Conservation (phyloP, 92 coral and sea anemone genomes). For the Epizoanthus illoricatus region DNA sequence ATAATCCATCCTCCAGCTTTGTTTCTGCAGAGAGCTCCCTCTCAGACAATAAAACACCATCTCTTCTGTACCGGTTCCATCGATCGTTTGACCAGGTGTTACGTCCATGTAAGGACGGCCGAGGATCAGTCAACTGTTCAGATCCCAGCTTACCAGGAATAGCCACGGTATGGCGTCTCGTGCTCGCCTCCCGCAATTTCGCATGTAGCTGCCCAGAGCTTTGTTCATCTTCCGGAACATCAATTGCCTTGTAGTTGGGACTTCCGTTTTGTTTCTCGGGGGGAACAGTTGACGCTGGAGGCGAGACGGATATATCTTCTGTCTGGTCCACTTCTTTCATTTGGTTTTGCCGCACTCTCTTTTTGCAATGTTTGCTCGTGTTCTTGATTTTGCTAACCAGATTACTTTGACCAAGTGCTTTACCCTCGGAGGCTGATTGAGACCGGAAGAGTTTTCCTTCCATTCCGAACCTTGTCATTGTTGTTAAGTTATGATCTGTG, state of each 20-base stretch:
- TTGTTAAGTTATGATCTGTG: neutral
- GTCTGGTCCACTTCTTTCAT: constrained; percentile 2
- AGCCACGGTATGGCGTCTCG: neutral
- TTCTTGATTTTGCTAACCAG: constrained; percentile 1
- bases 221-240: neutral
- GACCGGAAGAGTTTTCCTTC: neutral
- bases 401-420: constrained; percentile 4
- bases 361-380: neutral
- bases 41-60: constrained; percentile 9
- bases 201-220: neutral
- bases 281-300: constrained; percentile 7
- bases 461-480: constrained; percentile 20
- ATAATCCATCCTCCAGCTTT: constrained; percentile 23
- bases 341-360: neutral
- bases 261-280: constrained; percentile 1
- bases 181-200: neutral
- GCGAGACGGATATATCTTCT: neutral
- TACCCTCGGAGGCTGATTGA: constrained; percentile 24
- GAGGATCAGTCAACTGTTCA: neutral
- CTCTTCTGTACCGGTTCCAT: constrained; percentile 12
- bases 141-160: neutral
- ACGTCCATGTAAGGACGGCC: neutral
- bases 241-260: neutral
- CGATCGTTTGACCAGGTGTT: constrained; percentile 36
- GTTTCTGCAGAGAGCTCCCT: constrained; percentile 29